Evolutionary conservation across 2,113 vertebrate species (phyloP).

Genomic region (Falcunculus frontatus): DNA sequence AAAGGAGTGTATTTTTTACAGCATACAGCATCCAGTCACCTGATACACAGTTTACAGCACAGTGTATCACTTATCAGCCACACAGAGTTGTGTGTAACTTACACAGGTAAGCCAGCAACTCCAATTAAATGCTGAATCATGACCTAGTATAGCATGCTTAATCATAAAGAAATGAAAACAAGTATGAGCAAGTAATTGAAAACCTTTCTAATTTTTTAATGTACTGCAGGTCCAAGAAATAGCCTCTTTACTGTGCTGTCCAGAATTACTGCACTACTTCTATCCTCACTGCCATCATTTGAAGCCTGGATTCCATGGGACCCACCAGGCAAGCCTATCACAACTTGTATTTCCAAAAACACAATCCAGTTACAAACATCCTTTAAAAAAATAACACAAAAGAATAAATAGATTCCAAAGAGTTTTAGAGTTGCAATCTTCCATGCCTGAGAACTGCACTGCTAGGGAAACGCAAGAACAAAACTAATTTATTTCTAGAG

Average conservation of each 20-base stretch:
- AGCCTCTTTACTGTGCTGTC: neutral
- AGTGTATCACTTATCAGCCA: neutral
- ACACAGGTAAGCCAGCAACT: neutral
- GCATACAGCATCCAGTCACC: neutral
- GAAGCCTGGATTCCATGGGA: neutral
- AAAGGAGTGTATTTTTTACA: neutral
- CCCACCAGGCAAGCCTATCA: neutral
- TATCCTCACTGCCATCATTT: neutral
- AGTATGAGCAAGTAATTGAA: neutral
- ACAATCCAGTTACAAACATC: neutral
- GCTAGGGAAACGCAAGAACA: neutral
- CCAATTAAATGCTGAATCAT: neutral
- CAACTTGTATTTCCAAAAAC: neutral
- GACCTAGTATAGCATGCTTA: neutral
- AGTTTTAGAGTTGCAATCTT: neutral
- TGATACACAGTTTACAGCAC: neutral
- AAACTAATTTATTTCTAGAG: neutral
- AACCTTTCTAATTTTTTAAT: neutral
- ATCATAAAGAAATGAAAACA: neutral
- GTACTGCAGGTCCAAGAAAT: neutral
- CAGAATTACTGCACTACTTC: neutral
- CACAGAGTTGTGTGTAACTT: neutral
- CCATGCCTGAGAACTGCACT: neutral
- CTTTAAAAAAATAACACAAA: neutral
- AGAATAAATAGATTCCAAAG: neutral